These are phyloP conservation scores for Neuroscelio doddi DNA, from an alignment of 2,888 invertebrate species.

Conservation along the genomic window DNA sequence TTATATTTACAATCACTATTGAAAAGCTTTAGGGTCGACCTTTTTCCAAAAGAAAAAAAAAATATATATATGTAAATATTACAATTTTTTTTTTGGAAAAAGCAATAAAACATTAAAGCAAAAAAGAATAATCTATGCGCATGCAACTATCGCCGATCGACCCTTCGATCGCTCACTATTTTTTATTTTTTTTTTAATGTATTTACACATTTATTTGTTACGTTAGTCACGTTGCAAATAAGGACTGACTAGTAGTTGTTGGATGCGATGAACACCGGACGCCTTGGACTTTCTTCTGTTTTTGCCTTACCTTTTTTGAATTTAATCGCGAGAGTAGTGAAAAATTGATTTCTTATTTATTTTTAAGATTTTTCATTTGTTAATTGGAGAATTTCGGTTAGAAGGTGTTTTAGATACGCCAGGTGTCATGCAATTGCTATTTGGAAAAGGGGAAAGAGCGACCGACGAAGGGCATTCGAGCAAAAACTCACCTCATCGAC, in stretches of 20 bases:
- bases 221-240: conserved; percentile 48
- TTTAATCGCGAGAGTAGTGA: background rate
- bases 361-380: background rate
- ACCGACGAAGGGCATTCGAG: conserved; percentile 32
- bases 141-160: conserved; percentile 65
- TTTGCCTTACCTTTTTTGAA: background rate
- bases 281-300: conserved; percentile 25
- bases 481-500: conserved; percentile 88
- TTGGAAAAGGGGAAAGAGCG: conserved; percentile 35
- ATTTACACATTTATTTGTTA: conserved; percentile 9
- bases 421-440: conserved; percentile 29
- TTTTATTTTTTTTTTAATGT: too few species aligned
- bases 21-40: conserved; percentile 21
- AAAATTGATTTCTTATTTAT: background rate
- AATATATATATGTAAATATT: too few species aligned
- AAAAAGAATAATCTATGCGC: conserved; percentile 57
- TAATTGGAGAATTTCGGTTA: conserved; percentile 8
- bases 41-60: conserved; percentile 10
- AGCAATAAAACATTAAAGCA: conserved; percentile 64
- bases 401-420: too few species aligned
- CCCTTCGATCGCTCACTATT: conserved; percentile 43
- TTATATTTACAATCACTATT: conserved; percentile 2
- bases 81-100: conserved; percentile 40
- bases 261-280: conserved; percentile 48
- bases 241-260: conserved; percentile 72